Base-by-base conservation (phyloP, 1,140 invertebrate species). In the Calliphora vicina region DNA sequence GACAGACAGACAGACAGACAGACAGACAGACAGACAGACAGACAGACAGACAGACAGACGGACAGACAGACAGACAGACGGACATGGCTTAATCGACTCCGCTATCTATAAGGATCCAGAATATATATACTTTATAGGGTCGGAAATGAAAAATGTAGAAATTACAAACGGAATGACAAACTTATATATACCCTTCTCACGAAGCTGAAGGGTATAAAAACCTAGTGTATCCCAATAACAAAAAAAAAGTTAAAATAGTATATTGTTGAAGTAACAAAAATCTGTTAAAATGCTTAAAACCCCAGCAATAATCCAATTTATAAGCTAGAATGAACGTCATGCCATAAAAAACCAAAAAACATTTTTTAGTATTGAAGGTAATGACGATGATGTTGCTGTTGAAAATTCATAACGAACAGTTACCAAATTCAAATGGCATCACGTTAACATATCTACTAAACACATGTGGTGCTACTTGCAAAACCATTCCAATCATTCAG, bases 261-360 rank as follows among this genome's bases (percentile, higher is more conserved):
- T 43, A 3, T 43, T 43, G 35, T 20, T 35, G 29, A 29, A 76
- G 27, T 50, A 82, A 82, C 73, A 61, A 83, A 67, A 83, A 78
- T 83, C 80, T 76, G 67, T 50, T 76, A 74, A 81, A 83, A 82
- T 76, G 71, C 71, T 76, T 50, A 57, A 83, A 83, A 83, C 71
- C 25, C 71, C 83, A 29, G 80, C 71, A 74, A 80, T 81, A 45
- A 61, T 81, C 43, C 83, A 67, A 71, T 78, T 80, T 72, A 73
- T 42, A 78, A 67, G 45, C 82, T 42, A 72, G 43, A 72, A 78
- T 78, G 35, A 78, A 71, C 13, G 50, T 27, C 20, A 61, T 67
- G n/a, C 17, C 26, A 78, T 72, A 26, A 67, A 43, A 23, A 74
- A 9, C 72, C 17, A 15, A 83, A 67, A 20, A 67, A 67, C 20